Evolutionary conservation across 2,113 vertebrate species (phyloP).

Genomic region (Fukomys damarensis): DNA sequence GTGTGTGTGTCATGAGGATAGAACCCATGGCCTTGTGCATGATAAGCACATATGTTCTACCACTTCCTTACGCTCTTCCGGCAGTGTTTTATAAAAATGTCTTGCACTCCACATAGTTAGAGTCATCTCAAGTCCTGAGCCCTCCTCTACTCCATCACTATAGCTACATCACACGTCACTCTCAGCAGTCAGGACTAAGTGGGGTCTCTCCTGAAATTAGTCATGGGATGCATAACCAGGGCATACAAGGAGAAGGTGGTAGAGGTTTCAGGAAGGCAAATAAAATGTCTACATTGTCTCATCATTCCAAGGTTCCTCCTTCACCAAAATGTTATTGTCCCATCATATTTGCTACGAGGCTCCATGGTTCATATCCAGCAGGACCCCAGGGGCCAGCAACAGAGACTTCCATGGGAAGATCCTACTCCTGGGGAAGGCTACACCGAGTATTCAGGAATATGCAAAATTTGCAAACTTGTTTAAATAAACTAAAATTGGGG

Average conservation of each 20-base stretch:
- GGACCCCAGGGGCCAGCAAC: accelerated
- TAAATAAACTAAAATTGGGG: not conserved
- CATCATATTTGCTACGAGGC: not conserved
- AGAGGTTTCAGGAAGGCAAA: not conserved
- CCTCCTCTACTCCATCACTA: too few relatives aligned
- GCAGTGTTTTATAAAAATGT: not conserved
- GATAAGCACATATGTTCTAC: not conserved
- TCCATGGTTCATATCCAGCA: accelerated
- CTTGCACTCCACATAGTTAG: not conserved
- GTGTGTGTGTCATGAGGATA: accelerated
- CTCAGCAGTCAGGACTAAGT: not conserved
- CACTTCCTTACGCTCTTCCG: not conserved
- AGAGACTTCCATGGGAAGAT: not conserved
- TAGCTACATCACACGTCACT: accelerated
- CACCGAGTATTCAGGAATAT: not conserved
- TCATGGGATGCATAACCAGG: not conserved
- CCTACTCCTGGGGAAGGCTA: accelerated
- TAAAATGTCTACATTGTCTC: not conserved
- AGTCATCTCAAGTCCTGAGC: not conserved
- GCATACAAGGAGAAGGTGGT: accelerated
- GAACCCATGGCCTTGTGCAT: not conserved
- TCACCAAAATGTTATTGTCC: not conserved
- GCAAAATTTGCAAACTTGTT: not conserved
- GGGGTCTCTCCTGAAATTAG: not conserved
- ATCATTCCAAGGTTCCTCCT: not conserved